phyloP scores from a whole-genome alignment of 2,113 vertebrate species.

The Ceuthmochares aereus region DNA sequence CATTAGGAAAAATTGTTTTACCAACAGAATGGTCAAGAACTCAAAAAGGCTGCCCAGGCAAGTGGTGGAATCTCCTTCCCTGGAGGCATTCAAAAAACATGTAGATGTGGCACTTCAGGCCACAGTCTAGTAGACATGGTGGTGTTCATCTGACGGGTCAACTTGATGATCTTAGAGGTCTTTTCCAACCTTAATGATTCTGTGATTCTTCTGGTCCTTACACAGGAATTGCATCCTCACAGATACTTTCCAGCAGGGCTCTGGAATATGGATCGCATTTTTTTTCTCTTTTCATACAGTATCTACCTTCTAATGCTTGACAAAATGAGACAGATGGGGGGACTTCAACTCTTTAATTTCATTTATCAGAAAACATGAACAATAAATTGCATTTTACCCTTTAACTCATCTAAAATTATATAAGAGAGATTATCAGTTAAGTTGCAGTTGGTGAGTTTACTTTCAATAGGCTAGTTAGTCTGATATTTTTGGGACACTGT shows the following conservation, averaged over 20 bases:
- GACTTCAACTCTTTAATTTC: not conserved
- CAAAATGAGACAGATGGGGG: not conserved
- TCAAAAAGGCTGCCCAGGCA: no score
- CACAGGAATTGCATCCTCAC: not conserved
- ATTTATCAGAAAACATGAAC: not conserved
- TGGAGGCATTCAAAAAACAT: no score
- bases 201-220: not conserved
- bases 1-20: no score
- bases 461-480: not conserved
- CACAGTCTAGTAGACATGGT: no score
- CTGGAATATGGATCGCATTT: rapidly evolving
- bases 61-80: no score
- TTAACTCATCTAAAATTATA: not conserved
- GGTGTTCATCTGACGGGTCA: no score
- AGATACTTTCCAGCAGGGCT: not conserved
- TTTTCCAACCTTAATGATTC: no score
- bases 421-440: not conserved
- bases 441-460: not conserved
- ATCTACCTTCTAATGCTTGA: not conserved
- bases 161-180: no score
- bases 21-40: no score
- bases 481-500: not conserved
- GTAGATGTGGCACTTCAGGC: no score
- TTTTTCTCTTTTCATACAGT: not conserved
- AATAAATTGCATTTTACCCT: not conserved